Evolutionary conservation across 2,888 invertebrate species (phyloP).

Genomic region (Allygus modestus): DNA sequence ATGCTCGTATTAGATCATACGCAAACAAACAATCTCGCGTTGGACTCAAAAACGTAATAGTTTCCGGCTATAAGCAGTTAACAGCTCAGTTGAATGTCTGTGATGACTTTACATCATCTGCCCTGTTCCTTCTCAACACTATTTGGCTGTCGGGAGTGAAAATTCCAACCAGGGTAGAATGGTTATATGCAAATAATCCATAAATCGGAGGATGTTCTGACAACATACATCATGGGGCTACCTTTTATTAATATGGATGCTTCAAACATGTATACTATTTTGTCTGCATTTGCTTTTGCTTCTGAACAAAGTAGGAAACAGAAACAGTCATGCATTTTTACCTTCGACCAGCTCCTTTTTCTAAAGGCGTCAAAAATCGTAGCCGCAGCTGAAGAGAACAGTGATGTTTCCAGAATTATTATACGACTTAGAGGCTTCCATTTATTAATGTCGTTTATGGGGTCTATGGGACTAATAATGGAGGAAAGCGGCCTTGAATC

Average conservation of each 20-base stretch:
- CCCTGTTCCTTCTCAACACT: background rate
- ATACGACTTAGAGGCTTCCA: constrained; percentile 18
- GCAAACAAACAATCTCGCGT: too few species aligned
- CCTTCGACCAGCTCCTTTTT: background rate
- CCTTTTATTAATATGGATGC: constrained; percentile 35
- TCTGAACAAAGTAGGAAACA: constrained; percentile 23
- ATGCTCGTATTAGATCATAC: too few species aligned
- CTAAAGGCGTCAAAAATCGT: background rate
- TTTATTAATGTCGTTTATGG: constrained; percentile 12
- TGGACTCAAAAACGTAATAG: too few species aligned
- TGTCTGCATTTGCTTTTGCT: background rate
- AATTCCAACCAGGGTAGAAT: constrained; percentile 14
- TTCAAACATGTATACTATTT: background rate
- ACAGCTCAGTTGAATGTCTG: too few species aligned
- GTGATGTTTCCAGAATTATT: background rate
- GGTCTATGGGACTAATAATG: constrained; percentile 13
- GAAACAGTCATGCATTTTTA: background rate
- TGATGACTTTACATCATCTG: too few species aligned
- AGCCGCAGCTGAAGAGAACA: constrained; percentile 8
- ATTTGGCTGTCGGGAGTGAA: constrained; percentile 29
- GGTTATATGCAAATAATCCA: constrained; percentile 18
- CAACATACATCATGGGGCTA: constrained; percentile 30
- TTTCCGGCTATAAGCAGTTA: too few species aligned
- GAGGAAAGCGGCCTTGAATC: background rate
- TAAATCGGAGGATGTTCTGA: background rate